Evolutionary conservation across 2,797 vertebrate genomes (phyloP).

Genomic region (Sebastes variabilis): DNA sequence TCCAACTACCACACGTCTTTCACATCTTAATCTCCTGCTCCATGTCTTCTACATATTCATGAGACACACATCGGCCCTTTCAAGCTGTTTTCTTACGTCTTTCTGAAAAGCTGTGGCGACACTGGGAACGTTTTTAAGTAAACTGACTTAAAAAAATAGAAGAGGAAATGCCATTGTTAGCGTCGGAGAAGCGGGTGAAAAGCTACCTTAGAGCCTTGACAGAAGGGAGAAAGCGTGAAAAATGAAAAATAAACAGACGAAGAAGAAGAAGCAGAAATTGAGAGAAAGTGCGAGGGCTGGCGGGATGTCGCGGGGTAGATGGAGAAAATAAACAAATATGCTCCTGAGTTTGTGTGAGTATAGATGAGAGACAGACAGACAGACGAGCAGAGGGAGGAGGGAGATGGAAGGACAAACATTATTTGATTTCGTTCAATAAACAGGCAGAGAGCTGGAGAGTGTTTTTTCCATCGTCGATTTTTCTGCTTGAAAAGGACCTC

Average conservation of each 20-base stretch:
- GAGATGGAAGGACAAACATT: constrained; percentile 18
- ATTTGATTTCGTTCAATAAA: constrained; percentile 23
- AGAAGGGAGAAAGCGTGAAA: constrained; percentile 1
- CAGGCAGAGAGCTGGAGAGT: neutral
- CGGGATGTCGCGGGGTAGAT: neutral
- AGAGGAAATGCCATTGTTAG: neutral
- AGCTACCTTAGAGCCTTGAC: neutral
- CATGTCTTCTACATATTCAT: constrained; percentile 16
- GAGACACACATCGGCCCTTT: neutral
- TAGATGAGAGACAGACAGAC: neutral
- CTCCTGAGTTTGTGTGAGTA: neutral
- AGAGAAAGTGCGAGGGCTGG: neutral
- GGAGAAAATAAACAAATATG: constrained; percentile 16
- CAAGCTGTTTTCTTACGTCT: neutral
- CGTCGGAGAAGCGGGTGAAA: neutral
- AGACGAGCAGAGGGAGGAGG: neutral
- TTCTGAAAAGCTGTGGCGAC: constrained; percentile 1
- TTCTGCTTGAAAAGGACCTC: constrained; percentile 7
- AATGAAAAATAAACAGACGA: constrained; percentile 12
- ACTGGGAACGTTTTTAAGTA: neutral
- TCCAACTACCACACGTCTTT: neutral
- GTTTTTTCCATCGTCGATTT: constrained; percentile 2
- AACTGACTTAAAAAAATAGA: neutral
- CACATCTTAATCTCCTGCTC: constrained; percentile 6
- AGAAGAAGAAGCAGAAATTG: neutral